A percentile compares a stretch with the other conserved stretches of the same genome.
These are phyloP conservation scores for Ophion ventricosus DNA, from an alignment of 2,888 invertebrate genomes.

Conservation along the genomic window DNA sequence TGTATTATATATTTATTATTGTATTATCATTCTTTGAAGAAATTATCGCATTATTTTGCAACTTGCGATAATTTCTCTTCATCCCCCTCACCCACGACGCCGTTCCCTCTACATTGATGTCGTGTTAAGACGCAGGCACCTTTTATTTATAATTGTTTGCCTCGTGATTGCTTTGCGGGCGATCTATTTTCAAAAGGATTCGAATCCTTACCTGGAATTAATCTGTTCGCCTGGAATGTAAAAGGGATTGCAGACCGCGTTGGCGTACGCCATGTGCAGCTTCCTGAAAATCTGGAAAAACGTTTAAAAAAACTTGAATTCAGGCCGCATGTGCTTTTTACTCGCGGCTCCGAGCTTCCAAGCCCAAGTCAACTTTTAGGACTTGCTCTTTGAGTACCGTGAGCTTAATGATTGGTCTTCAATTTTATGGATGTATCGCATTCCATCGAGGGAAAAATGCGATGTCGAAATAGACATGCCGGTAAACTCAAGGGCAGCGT, in stretches of 20 bases:
- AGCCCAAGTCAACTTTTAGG: not conserved
- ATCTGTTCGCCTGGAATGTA: constrained; percentile 96
- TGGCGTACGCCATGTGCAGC: constrained; percentile 95
- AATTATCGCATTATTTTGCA: not conserved
- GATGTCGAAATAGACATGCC: not conserved
- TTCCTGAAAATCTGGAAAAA: constrained; percentile 91
- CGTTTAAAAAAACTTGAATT: constrained; percentile 26
- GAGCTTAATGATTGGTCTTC: too few species aligned
- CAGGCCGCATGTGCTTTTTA: not conserved
- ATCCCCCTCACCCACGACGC: too few species aligned
- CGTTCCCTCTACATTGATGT: too few species aligned
- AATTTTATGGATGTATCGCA: not conserved
- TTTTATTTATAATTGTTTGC: not conserved
- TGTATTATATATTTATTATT: not conserved
- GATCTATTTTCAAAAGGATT: not conserved
- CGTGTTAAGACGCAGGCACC: not conserved
- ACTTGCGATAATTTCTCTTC: too few species aligned
- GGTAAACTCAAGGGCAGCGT: too few species aligned
- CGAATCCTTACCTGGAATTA: constrained; percentile 89
- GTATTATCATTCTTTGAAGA: not conserved
- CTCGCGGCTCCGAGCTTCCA: not conserved
- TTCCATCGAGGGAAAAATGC: not conserved
- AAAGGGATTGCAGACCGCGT: constrained; percentile 98
- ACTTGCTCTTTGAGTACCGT: too few species aligned
- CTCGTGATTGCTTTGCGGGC: not conserved